Conservation (phyloP, 2,797 vertebrate genomes). For the Tragopan temminckii region DNA sequence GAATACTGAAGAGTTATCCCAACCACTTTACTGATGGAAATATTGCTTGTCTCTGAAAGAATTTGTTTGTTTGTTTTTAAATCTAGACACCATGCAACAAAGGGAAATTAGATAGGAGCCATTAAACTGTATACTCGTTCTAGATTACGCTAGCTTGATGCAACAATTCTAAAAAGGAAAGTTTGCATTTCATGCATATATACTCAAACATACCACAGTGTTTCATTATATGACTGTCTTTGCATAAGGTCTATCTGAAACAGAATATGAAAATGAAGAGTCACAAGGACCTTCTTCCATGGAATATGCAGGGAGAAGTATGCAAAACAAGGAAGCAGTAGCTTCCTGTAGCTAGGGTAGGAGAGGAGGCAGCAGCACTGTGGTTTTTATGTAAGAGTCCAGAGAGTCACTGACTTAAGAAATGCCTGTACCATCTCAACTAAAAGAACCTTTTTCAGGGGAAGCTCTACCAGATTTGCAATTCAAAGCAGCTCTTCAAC, state of each 20-base stretch:
- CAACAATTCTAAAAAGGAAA: neutral
- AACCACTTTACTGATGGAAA: neutral
- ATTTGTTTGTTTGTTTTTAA: neutral
- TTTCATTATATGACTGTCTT: neutral
- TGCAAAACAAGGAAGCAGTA: neutral
- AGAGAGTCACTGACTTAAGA: neutral
- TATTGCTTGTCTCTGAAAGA: neutral
- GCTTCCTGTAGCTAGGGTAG: neutral
- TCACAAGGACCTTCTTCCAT: neutral
- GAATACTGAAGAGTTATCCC: neutral
- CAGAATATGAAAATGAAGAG: neutral
- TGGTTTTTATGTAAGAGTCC: neutral
- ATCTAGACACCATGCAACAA: neutral
- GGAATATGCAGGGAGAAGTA: neutral
- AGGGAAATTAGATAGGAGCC: neutral
- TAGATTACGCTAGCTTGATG: neutral
- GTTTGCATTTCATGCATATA: neutral
- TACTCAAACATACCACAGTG: neutral
- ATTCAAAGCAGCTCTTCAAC: neutral
- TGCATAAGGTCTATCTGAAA: neutral
- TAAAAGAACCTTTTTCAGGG: neutral
- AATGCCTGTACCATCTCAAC: neutral
- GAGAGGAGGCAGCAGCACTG: neutral
- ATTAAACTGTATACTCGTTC: conserved; percentile 7
- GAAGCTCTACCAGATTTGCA: neutral